phyloP scores from a whole-genome alignment of 2,797 vertebrate species.

The Diplodus puntazzo region DNA sequence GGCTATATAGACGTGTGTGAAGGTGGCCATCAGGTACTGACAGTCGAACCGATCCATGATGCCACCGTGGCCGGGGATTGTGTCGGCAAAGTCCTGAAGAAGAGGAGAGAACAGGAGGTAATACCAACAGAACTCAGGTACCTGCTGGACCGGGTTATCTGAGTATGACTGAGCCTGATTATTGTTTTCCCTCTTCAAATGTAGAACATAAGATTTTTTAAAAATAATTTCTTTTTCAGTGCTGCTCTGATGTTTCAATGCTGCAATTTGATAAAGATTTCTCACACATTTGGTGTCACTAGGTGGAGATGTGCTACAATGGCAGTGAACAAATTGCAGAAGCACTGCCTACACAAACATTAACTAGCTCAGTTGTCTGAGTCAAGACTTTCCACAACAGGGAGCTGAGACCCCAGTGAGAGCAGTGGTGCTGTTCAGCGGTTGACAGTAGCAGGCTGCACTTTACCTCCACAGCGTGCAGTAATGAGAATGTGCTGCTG shows the following conservation, averaged over 20 bases:
- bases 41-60: conserved; percentile 99
- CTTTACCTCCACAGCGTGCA: background rate
- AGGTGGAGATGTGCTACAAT: conserved; percentile 11
- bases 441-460: background rate
- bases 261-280: background rate
- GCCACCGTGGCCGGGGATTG: conserved; percentile 96
- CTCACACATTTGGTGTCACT: conserved; percentile 1
- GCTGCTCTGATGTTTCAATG: background rate
- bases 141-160: background rate
- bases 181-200: background rate
- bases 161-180: background rate
- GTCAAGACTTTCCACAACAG: background rate
- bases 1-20: conserved; percentile 96
- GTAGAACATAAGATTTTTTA: background rate
- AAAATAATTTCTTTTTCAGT: no score
- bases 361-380: background rate
- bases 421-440: background rate
- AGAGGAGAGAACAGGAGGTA: background rate
- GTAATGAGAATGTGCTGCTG: background rate
- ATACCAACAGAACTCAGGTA: background rate
- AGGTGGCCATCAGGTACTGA: conserved; percentile 98
- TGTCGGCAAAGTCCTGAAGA: conserved; percentile 94
- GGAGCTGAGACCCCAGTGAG: background rate
- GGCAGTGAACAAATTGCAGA: conserved; percentile 4
- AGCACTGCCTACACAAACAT: background rate